phyloP scores from a whole-genome alignment of 1,140 invertebrate species.

The Pogonomyrmex barbatus region DNA sequence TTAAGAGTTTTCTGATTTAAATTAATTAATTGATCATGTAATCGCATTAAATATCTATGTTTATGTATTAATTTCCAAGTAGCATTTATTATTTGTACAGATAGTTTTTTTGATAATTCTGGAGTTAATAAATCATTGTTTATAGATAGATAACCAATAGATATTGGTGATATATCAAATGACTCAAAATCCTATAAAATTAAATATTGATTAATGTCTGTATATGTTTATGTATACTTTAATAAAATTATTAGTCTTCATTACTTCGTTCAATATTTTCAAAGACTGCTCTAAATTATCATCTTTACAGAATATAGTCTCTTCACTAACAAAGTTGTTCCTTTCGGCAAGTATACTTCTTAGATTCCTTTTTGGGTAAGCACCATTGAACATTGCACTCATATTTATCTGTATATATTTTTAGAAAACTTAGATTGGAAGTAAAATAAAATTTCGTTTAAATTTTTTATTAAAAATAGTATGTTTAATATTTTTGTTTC shows the following conservation, averaged over 20 bases:
- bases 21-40: slow-evolving; percentile 68
- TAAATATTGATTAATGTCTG: slow-evolving; percentile 4
- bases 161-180: slow-evolving; percentile 49
- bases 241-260: slow-evolving; percentile 18
- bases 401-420: slow-evolving; percentile 46
- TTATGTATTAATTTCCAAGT: slow-evolving; percentile 72
- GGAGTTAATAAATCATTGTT: slow-evolving; percentile 36
- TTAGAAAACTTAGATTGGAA: slow-evolving; percentile 1
- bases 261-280: slow-evolving; percentile 69
- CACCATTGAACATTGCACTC: slow-evolving; percentile 46
- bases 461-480: slow-evolving; percentile 37
- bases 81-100: slow-evolving; percentile 70
- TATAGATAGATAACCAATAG: neutral
- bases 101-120: slow-evolving; percentile 57
- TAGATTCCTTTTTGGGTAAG: slow-evolving; percentile 50
- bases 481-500: neutral
- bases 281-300: slow-evolving; percentile 72
- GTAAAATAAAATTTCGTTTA: neutral
- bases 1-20: slow-evolving; percentile 64
- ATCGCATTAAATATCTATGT: slow-evolving; percentile 69
- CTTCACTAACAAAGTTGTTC: slow-evolving; percentile 32
- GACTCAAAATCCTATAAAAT: slow-evolving; percentile 73
- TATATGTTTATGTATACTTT: slow-evolving; percentile 13
- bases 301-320: slow-evolving; percentile 68
- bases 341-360: slow-evolving; percentile 52